Base-by-base conservation (phyloP, 1,140 invertebrate genomes). In the Phymastichus coffea region DNA sequence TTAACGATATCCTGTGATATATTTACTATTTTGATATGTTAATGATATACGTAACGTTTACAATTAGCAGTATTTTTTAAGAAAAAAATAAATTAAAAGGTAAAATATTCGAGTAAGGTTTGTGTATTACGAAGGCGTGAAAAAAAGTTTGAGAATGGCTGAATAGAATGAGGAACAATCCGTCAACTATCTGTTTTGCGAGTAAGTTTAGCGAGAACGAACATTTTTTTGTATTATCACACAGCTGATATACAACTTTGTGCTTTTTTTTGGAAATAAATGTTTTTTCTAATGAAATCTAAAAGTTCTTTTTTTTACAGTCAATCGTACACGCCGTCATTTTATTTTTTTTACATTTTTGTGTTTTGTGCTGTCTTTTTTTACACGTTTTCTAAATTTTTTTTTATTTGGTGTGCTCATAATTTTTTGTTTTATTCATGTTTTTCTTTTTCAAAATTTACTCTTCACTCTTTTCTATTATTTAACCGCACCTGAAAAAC, bases 61-160 rank as follows among this genome's bases (percentile, higher is more conserved):
- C 35, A 37, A 26, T 53, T 60, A 60, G 49, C 41, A 60, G 41
- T 60, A 60, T 53, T 30, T 37, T 15, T 33, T 30, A 15, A 41
- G 41, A 30, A 43, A 43, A 43, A 52, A 44, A 23, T 44, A 9
- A 44, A 7, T 4, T 37, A 35, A 22, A 48, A 6, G 28, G 40
- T 38, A 12, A 30, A 20, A 15, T 25, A 40, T 40, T 25, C 49
- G 35, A 52, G 30, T 28, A 47, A 46, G 40, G 37, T 51, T 44
- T 37, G 37, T 10, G n/a, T n/a, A n/a, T n/a, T n/a, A 51, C 47
- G 44, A 48, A 59, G 57, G 49, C 25, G 38, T 53, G 38, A 48
- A 63, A 55, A n/a, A n/a, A 59, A 55, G 66, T 70, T 64, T 70
- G 69, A 71, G 69, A 71, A 72, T 72, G 70, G 68, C 69, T 72